Evolutionary conservation across 1,140 invertebrate species (phyloP).

Genomic region (Leptinotarsa texana): DNA sequence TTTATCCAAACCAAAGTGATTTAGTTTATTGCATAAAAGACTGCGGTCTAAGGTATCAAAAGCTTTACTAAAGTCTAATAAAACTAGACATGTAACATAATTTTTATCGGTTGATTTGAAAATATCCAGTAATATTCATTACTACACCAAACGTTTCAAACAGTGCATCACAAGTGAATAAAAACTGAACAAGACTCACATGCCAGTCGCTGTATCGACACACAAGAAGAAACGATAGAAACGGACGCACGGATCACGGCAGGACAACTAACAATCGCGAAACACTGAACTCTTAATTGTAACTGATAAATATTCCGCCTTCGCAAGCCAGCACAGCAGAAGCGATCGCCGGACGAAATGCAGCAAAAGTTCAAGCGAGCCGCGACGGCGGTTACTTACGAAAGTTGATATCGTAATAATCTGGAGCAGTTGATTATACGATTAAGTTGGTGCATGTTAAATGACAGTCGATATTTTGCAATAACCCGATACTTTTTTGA

Average conservation of each 20-base stretch:
- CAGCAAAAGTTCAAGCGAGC: not conserved
- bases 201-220: too few relatives aligned
- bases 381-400: not conserved
- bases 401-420: slow-evolving; percentile 9
- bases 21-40: too few relatives aligned
- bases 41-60: too few relatives aligned
- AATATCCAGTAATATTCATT: too few relatives aligned
- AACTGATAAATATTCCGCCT: not conserved
- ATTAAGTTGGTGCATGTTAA: not conserved
- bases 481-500: not conserved
- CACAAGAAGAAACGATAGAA: not conserved
- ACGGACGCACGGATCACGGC: not conserved
- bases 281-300: slow-evolving; percentile 3
- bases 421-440: slow-evolving; percentile 14
- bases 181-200: too few relatives aligned
- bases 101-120: too few relatives aligned
- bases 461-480: slow-evolving; percentile 22
- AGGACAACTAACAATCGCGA: slow-evolving; percentile 4
- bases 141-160: too few relatives aligned
- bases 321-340: not conserved
- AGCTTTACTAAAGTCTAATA: too few relatives aligned
- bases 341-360: not conserved
- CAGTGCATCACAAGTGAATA: too few relatives aligned
- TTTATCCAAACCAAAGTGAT: too few relatives aligned
- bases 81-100: too few relatives aligned